Percentiles rank a stretch among this genome's conserved stretches.
Evolutionary conservation across 92 coral and sea anemone genomes (phyloP).

Genomic region (Epizoanthus scotinus): DNA sequence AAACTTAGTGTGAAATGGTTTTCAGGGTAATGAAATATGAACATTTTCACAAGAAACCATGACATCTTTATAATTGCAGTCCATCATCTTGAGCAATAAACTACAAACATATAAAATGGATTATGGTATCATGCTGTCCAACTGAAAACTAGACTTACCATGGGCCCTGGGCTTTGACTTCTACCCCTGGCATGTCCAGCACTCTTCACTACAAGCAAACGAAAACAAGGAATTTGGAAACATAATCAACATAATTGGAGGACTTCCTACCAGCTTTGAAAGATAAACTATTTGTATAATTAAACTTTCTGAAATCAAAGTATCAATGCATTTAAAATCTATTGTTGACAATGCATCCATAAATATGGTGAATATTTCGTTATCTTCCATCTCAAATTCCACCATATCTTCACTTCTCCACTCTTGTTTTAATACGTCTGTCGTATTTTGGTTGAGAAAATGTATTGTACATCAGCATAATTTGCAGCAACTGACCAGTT

Average conservation of each 20-base stretch:
- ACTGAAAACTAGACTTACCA: conserved; percentile 16
- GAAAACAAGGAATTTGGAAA: background rate
- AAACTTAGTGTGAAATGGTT: background rate
- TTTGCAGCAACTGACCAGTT: no score
- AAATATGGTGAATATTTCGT: no score
- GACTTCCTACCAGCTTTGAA: no score
- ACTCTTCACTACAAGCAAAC: conserved; percentile 65
- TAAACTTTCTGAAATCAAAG: background rate
- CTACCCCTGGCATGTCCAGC: conserved; percentile 67
- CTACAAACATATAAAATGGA: no score
- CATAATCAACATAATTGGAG: background rate
- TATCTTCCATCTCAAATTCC: no score
- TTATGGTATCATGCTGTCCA: no score
- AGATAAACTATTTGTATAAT: background rate
- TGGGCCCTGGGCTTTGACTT: conserved; percentile 83
- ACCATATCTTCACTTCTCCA: no score
- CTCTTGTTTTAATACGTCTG: no score
- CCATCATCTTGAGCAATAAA: no score
- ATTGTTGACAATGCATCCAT: background rate
- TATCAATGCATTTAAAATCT: background rate
- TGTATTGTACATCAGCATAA: no score
- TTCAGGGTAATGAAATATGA: no score
- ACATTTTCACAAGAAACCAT: background rate
- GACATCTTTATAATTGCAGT: background rate
- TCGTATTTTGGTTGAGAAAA: no score